Evolutionary conservation across 2,888 invertebrate species (phyloP).

Genomic region (Heteromyza rotundicornis): DNA sequence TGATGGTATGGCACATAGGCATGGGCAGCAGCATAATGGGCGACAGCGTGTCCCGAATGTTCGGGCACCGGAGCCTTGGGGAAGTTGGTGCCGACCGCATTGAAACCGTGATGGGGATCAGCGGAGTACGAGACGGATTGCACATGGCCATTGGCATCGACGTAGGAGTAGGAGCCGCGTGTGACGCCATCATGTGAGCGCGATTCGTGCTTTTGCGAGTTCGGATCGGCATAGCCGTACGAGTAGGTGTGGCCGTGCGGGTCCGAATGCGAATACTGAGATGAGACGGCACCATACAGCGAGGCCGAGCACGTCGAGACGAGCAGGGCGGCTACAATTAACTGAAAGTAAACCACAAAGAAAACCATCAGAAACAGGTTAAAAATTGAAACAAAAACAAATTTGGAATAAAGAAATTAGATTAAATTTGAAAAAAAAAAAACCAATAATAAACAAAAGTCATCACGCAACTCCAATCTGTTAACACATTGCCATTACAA

Average conservation of each 20-base stretch:
- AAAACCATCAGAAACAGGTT: background rate
- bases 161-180: constrained; percentile 72
- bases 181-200: constrained; percentile 69
- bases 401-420: too few species aligned
- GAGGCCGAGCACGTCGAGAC: constrained; percentile 59
- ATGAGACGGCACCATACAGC: constrained; percentile 60
- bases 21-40: constrained; percentile 52
- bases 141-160: constrained; percentile 71
- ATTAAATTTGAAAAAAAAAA: too few species aligned
- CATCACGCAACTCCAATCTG: too few species aligned
- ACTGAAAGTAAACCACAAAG: constrained; percentile 36
- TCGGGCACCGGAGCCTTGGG: constrained; percentile 66
- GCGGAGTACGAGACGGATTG: constrained; percentile 72
- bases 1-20: constrained; percentile 54
- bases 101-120: constrained; percentile 70
- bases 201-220: constrained; percentile 70
- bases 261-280: constrained; percentile 69
- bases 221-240: constrained; percentile 71
- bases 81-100: constrained; percentile 71
- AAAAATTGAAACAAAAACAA: too few species aligned
- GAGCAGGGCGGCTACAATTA: constrained; percentile 57
- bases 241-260: constrained; percentile 67
- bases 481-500: too few species aligned
- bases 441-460: too few species aligned
- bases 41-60: constrained; percentile 32